Conservation (phyloP, 2,113 vertebrate species). For the Corythornis cristatus region DNA sequence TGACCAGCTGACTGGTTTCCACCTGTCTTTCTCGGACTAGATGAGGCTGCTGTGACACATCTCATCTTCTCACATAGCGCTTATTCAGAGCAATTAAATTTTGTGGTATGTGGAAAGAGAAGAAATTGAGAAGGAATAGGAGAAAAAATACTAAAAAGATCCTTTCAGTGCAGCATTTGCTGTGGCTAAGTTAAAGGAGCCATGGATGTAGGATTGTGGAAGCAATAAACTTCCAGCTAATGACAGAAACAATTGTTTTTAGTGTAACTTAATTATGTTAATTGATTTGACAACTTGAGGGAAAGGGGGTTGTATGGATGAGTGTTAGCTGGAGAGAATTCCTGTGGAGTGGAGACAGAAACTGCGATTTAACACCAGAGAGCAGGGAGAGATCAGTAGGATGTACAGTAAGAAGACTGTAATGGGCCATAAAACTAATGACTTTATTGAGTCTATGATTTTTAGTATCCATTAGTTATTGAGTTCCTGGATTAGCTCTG, state of each 20-base stretch:
- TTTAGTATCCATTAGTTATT: slow-evolving; percentile 63
- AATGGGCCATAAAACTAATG: slow-evolving; percentile 65
- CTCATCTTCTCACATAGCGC: not conserved
- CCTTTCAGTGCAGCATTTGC: not conserved
- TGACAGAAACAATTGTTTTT: slow-evolving; percentile 34
- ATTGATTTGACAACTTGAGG: slow-evolving; percentile 47
- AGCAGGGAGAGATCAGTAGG: slow-evolving; percentile 30
- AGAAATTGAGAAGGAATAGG: not conserved
- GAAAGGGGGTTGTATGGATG: not conserved
- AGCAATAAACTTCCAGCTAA: slow-evolving; percentile 14
- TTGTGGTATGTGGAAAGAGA: not conserved
- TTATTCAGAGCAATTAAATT: not conserved
- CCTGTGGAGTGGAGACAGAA: slow-evolving; percentile 43
- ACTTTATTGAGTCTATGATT: slow-evolving; percentile 59
- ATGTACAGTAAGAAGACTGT: slow-evolving; percentile 47
- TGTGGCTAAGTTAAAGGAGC: not conserved
- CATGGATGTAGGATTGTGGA: not conserved
- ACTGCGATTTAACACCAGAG: slow-evolving; percentile 1
- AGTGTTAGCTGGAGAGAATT: slow-evolving; percentile 49
- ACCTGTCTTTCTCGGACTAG: not conserved
- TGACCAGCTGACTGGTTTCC: not conserved
- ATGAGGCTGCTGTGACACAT: fast-evolving
- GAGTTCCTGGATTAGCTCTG: slow-evolving; percentile 31
- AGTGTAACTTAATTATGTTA: slow-evolving; percentile 55
- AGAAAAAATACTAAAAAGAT: not conserved